phyloP scores from a whole-genome alignment of 2,888 invertebrate genomes.

The Heliconius sara region DNA sequence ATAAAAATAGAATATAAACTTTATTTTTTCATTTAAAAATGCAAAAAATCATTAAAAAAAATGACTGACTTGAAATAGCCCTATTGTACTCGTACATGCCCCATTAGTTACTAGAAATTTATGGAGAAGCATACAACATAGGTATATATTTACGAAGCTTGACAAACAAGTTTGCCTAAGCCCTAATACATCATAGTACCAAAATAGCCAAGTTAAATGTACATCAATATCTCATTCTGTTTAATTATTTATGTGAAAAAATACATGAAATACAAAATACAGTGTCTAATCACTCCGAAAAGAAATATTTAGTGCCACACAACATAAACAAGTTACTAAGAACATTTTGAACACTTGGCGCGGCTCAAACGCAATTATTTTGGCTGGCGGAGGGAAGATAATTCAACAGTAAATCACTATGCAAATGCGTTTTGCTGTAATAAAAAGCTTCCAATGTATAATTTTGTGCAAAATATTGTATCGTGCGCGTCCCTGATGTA shows the following conservation, averaged over 20 bases:
- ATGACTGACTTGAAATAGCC: no score
- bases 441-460: conserved; percentile 44
- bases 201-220: no score
- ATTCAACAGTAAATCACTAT: conserved; percentile 46
- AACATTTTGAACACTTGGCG: conserved; percentile 25
- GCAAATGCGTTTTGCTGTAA: conserved; percentile 45
- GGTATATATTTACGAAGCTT: background rate
- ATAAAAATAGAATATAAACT: no score
- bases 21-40: no score
- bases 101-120: background rate
- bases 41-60: no score
- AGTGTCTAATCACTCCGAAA: conserved; percentile 10
- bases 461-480: conserved; percentile 44
- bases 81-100: no score
- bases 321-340: conserved; percentile 21
- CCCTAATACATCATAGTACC: no score
- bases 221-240: background rate
- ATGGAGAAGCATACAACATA: background rate
- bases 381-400: conserved; percentile 46
- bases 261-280: background rate
- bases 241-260: background rate
- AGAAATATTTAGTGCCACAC: conserved; percentile 14
- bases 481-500: conserved; percentile 2
- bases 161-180: no score
- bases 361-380: conserved; percentile 50